Evolutionary conservation across 2,113 vertebrate genomes (phyloP), one percentile per base, ranked within the genome.

Genomic region (Hippocampus mohnikei): DNA sequence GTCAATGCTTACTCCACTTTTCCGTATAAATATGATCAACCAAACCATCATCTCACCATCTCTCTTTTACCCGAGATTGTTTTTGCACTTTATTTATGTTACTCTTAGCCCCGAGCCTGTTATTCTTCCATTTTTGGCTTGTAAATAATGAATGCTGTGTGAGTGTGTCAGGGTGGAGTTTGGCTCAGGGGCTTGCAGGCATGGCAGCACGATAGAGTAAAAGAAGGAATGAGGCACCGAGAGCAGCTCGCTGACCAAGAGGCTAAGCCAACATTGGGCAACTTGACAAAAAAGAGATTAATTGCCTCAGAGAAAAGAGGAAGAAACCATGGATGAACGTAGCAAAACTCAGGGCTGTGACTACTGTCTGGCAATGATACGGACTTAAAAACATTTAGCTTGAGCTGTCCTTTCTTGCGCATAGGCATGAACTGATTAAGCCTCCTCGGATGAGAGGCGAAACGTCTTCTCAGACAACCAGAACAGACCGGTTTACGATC

Each of bases 121-220:
- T 87, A 87, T 86, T 87, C 81, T 83, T 85, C 81, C 82, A 82
- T 88, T 88, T 88, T 79, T 77, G 76, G 72, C 81, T 87, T 84
- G 86, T 91, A 83, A 82, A 91, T 93, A 91, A 93, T 93, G 83
- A 83, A 92, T 90, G 84, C 79, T 84, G 74, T 89, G 82, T 82
- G 87, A 90, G 80, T 69, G 83, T 83, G 75, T 81, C 46, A 71
- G 78, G 84, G 79, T 76, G 83, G 88, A 81, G 87, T 84, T 86
- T 79, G 73, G 85, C 83, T 82, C 76, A 72, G 50, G 70, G 74
- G 84, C 76, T 88, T 73, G 83, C 71, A 55, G 82, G 86, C 83
- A 81, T 79, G 79, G 74, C 83, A 83, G 79, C 5, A 67, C 82
- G 85, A 86, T 53, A 79, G 66, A 80, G 52, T 70, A 68, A 67